Evolutionary conservation across 2,113 vertebrate genomes (phyloP), one percentile per base, ranked within the genome.

Genomic region (Ceyx margarethae): DNA sequence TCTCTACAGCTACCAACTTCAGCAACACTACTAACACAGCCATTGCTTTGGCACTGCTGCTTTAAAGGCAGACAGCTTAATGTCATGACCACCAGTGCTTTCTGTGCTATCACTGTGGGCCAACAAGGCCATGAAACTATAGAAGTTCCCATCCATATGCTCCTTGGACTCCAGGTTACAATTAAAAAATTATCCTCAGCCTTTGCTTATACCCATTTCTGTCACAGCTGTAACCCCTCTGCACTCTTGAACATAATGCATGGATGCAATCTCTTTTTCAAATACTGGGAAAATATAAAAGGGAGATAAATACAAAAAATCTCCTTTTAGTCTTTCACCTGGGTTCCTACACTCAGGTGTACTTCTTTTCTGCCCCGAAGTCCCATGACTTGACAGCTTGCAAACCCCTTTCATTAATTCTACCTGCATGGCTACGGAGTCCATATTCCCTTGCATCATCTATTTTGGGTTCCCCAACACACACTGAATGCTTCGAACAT

Each of bases 381-480:
- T 71, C 26, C 51, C 26, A 46, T n/a, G 18, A 74, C n/a, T 62
- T 45, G 18, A 43, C 72, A 92, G 26, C n/a, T 71, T 85, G 56
- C 60, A 91, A 71, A 45, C n/a, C 29, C 33, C 4, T 76, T 71
- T 81, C 40, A 21, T 85, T 80, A 73, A 40, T 35, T 89, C 29
- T 65, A 67, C 67, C 81, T 89, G 81, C 64, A 25, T 13, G 89
- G 60, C 74, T 91, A 60, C 37, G 85, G 43, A 29, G 64, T 76
- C 87, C 72, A 53, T 60, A 71, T 83, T 89, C 21, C 53, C 33
- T 74, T 93, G 53, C 60, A 94, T 45, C 79, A 57, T 80, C 94
- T 95, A 87, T 91, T 96, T 90, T 71, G 29, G 31, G 72, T 85
- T 85, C 87, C 60, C 53, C 67, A 89, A 56, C 67, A 69, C 25